phyloP scores from a whole-genome alignment of 2,113 vertebrate species.

The Leptobrachium leishanense region DNA sequence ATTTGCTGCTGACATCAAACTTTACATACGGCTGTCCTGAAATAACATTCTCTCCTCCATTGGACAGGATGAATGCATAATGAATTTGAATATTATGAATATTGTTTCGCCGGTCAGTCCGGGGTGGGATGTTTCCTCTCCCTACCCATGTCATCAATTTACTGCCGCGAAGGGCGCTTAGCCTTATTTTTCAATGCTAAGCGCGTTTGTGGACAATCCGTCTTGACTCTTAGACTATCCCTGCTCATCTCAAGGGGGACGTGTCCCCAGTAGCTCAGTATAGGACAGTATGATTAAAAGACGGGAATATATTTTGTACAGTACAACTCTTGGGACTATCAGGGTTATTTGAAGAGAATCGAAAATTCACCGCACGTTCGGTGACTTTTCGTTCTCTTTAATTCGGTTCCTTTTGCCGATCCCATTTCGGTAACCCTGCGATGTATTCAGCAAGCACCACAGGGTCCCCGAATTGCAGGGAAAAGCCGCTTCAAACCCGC shows the following conservation, averaged over 20 bases:
- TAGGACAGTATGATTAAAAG: background rate
- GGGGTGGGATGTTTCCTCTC: background rate
- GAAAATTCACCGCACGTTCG: too few species aligned
- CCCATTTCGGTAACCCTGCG: too few species aligned
- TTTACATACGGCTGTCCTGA: conserved; percentile 26
- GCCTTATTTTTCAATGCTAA: background rate
- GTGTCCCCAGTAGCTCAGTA: background rate
- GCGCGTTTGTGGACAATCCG: background rate
- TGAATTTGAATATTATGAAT: conserved; percentile 26
- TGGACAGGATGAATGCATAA: background rate
- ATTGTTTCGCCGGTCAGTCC: background rate
- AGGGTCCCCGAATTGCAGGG: too few species aligned
- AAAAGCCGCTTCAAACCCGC: too few species aligned
- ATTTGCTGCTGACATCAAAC: conserved; percentile 31
- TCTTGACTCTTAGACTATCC: background rate
- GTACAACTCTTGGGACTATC: too few species aligned
- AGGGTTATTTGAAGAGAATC: too few species aligned
- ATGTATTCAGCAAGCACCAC: too few species aligned
- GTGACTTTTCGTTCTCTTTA: too few species aligned
- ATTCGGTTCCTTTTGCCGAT: too few species aligned
- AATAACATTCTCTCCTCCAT: conserved; percentile 28
- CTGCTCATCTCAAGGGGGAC: background rate
- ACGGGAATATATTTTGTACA: too few species aligned
- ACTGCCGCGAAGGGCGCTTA: conserved; percentile 1
- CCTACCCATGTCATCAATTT: conserved; percentile 3